A percentile compares a stretch with the other conserved stretches of the same genome.
Conservation (phyloP, 2,888 invertebrate species). For the Willowsia nigromaculata region DNA sequence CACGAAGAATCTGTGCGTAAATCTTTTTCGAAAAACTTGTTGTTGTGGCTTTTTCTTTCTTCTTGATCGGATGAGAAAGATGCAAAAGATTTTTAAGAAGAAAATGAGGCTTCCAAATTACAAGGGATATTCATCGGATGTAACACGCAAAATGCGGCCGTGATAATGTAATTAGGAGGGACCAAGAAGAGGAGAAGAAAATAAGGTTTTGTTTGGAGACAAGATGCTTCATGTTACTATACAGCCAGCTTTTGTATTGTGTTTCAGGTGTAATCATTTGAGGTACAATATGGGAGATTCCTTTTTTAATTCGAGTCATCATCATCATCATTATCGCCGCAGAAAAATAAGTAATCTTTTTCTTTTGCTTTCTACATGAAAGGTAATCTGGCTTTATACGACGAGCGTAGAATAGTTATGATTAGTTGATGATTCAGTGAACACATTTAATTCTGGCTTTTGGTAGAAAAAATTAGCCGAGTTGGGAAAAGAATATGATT, state of each 20-base stretch:
- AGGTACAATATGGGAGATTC: constrained; percentile 13
- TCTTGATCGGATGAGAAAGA: background rate
- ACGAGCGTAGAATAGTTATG: background rate
- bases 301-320: constrained; percentile 22
- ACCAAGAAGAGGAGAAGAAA: constrained; percentile 31
- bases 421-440: constrained; percentile 31
- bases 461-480: background rate
- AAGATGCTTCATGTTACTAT: background rate
- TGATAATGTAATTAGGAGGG: constrained; percentile 68
- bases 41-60: background rate
- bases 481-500: background rate
- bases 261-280: background rate
- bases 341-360: background rate
- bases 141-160: constrained; percentile 51
- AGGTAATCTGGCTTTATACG: background rate
- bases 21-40: constrained; percentile 13
- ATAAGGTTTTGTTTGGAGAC: too few relatives aligned
- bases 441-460: background rate
- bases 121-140: too few relatives aligned
- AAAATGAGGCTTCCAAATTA: background rate
- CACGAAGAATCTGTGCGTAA: constrained; percentile 2
- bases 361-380: background rate
- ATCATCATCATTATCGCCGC: background rate
- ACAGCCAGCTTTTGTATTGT: too few relatives aligned
- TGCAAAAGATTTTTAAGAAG: constrained; percentile 4